phyloP scores from a whole-genome alignment of 2,113 vertebrate species.

The Epinephelus fuscoguttatus region DNA sequence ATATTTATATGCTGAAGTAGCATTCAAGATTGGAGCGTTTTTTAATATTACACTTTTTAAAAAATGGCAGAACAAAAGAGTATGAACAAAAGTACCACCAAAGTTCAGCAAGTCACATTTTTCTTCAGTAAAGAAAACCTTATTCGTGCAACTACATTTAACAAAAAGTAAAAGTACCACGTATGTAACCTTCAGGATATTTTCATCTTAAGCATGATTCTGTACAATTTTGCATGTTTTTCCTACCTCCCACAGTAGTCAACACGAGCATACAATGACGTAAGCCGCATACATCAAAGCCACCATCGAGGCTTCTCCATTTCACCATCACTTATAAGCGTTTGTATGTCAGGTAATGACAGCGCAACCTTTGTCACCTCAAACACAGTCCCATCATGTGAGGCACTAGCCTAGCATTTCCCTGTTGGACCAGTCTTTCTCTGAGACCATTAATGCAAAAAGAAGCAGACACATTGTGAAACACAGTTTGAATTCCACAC shows the following conservation, averaged over 20 bases:
- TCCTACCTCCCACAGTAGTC: constrained; percentile 87
- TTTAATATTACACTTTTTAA: constrained; percentile 85
- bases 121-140: constrained; percentile 85
- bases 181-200: constrained; percentile 85
- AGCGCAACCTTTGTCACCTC: constrained; percentile 38
- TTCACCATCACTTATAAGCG: constrained; percentile 40
- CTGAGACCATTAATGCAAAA: constrained; percentile 71
- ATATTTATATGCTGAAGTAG: constrained; percentile 91
- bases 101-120: constrained; percentile 87
- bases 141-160: constrained; percentile 88
- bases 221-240: constrained; percentile 87
- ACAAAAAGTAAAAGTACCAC: constrained; percentile 90
- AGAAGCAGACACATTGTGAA: constrained; percentile 67
- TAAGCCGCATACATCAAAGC: constrained; percentile 34
- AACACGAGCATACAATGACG: constrained; percentile 74
- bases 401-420: constrained; percentile 68
- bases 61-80: constrained; percentile 80
- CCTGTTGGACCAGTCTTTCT: constrained; percentile 66
- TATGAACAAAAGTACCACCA: constrained; percentile 88
- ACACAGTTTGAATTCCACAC: constrained; percentile 79
- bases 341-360: constrained; percentile 48
- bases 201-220: constrained; percentile 88
- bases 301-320: constrained; percentile 39
- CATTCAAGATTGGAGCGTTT: constrained; percentile 84
- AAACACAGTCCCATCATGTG: constrained; percentile 49